Base-by-base conservation (phyloP, 2,113 vertebrate species). In the Odocoileus hemionus region DNA sequence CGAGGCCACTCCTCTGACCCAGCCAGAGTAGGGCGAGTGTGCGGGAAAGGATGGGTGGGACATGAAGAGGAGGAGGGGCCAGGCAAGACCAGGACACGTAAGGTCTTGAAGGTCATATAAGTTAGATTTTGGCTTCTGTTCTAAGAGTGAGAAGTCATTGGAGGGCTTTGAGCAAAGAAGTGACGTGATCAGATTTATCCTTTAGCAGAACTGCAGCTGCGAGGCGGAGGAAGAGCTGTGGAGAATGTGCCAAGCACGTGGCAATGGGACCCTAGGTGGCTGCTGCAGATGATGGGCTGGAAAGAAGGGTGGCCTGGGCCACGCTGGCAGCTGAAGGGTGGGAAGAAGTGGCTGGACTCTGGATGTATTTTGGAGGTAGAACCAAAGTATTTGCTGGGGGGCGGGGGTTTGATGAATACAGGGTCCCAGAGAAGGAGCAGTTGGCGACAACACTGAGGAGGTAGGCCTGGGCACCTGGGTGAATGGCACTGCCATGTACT, bases 61-160 rank as follows among this genome's bases (percentile, higher is more conserved):
- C 86, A 70, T 1, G 54, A 61, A 54, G 61, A 89, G 55, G 64
- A 90, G 26, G 80, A 58, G 30, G 47, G 36, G n/a, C 39, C 12
- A 70, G n/a, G 26, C 58, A 76, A 95, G 45, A 58, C 17, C 52
- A 76, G 45, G 57, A 55, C 26, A 4, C 39, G 80, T 15, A 50
- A 84, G 16, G 39, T 95, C 64, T 86, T 74, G 6, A 58, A 89
- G 9, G 39, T 52, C 74, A 57, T 9, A 11, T 52, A 80, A 43
- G 80, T 84, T 47, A 85, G 58, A 74, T 74, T 94, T 86, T 74
- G 45, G 84, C 60, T 94, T 95, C 76, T 89, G 84, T 76, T 82
- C 45, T 89, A 64, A 82, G 30, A 60, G 54, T 86, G 39, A 86
- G 36, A 76, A 52, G 70, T 16, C 89, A 85, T 5, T 23, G 47